Evolutionary conservation across 2,888 invertebrate species (phyloP), one percentile per base, ranked within the genome.

Genomic region (Seira musarum): DNA sequence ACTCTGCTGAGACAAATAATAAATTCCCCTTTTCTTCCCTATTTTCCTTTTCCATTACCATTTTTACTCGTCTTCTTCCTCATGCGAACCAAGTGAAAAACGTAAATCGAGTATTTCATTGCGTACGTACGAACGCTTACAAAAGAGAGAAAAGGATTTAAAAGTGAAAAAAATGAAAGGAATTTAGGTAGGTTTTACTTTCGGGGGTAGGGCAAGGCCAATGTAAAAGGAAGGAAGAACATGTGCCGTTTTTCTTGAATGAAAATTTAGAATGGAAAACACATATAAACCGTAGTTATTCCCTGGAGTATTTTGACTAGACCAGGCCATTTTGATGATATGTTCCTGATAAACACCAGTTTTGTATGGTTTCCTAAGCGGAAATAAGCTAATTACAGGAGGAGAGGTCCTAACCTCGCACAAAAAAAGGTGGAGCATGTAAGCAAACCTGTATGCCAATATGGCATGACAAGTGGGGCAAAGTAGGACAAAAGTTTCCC

Each of bases 21-120:
- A 74, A 74, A 74, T 74, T 74, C 73, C 73, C 73, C 66, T 53
- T 66, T 74, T 74, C 73, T 49, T 65, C 73, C 73, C 66, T 66
- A 74, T 66, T 74, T 66, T 60, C 60, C 64, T 64, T 72, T 72
- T 21, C 72, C 22, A 74, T 63, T 57, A 6, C 25, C 46, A 57
- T 71, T 30, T 53, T 30, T 30, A 30, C 53, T 53, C 53, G 53
- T 53, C n/a, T 13, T 53, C 53, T 3, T 53, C n/a, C 3, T 53
- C 30, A 30, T 53, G 53, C 53, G 53, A 53, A 53, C 17, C 6
- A 40, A 40, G 40, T 40, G 40, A 13, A 40, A n/a, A n/a, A n/a
- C n/a, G n/a, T n/a, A n/a, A n/a, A 40, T 53, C 53, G 15, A 8
- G 6, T 53, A 53, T 53, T 13, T 53, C 53, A 53, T 53, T 53